Evolutionary conservation across 2,888 invertebrate genomes (phyloP), one percentile per base, ranked within the genome.

Genomic region (Eurois occulta): DNA sequence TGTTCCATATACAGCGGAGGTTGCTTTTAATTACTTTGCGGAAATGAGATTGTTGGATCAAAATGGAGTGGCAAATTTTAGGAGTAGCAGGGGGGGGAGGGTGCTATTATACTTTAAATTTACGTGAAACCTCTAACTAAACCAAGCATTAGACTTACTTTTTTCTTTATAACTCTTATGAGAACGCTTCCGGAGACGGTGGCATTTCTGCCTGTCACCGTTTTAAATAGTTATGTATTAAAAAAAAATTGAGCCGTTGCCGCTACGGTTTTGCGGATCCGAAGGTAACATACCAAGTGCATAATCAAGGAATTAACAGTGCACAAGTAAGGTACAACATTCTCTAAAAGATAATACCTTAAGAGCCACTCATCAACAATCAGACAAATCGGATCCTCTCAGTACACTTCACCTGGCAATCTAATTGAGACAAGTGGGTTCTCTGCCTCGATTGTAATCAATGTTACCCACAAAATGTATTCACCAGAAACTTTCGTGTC

Each of bases 21-120:
- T 86, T 75, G 73, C n/a, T 81, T 84, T 82, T 82, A 84, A 86
- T 86, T 82, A 86, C 64, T 62, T 66, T 58, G 55, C 83, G 86
- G 86, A 84, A 75, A 73, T 75, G 11, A 60, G 32, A 65, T 73
- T 52, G 35, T 35, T n/a, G n/a, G 60, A 16, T 62, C 35, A 18
- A 24, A 81, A 66, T 58, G 43, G 65, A 72, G 24, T 38, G 21
- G 43, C 46, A n/a, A 24, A 38, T 60, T 69, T 55, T 64, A 38
- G n/a, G 13, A 48, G 32, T 32, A 21, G 60, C 16, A 24, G 10
- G 18, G 11, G 16, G 6, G 2, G 24, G n/a, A n/a, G n/a, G n/a
- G 28, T 58, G 7, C n/a, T 52, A 55, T n/a, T 55, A n/a, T 13
- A 55, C 55, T n/a, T 13, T 55, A 13, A n/a, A n/a, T 13, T 13